A percentile compares a stretch with the other conserved stretches of the same genome.
Conservation (phyloP, 2,888 invertebrate species). For the Clitarchus hookeri region DNA sequence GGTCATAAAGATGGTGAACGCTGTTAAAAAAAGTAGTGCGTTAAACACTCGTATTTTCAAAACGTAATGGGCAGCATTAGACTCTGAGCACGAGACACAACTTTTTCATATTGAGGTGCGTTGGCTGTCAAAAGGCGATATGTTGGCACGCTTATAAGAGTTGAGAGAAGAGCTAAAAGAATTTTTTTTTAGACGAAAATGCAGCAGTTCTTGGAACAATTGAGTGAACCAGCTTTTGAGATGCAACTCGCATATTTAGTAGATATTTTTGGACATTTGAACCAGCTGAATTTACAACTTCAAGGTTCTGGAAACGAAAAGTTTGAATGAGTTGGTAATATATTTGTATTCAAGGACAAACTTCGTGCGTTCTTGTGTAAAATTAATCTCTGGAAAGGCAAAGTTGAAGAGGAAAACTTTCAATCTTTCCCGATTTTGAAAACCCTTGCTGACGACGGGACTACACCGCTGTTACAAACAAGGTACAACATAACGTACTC, state of each 20-base stretch:
- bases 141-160: no score
- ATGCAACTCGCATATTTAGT: no score
- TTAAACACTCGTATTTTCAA: background rate
- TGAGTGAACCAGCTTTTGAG: background rate
- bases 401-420: background rate
- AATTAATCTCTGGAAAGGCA: background rate
- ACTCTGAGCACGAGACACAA: background rate
- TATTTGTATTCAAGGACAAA: no score
- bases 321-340: no score
- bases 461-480: no score
- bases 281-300: no score
- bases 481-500: background rate
- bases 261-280: no score
- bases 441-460: background rate
- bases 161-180: no score
- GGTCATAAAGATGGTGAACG: background rate
- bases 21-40: conserved; percentile 1
- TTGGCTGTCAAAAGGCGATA: no score
- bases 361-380: no score
- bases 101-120: conserved; percentile 3
- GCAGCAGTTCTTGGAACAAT: background rate
- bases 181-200: background rate
- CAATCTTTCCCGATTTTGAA: background rate
- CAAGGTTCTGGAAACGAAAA: no score
- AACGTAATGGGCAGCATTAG: background rate